Evolutionary conservation across 2,888 invertebrate genomes (phyloP), one percentile per base, ranked within the genome.

Genomic region (Unio pictorum): DNA sequence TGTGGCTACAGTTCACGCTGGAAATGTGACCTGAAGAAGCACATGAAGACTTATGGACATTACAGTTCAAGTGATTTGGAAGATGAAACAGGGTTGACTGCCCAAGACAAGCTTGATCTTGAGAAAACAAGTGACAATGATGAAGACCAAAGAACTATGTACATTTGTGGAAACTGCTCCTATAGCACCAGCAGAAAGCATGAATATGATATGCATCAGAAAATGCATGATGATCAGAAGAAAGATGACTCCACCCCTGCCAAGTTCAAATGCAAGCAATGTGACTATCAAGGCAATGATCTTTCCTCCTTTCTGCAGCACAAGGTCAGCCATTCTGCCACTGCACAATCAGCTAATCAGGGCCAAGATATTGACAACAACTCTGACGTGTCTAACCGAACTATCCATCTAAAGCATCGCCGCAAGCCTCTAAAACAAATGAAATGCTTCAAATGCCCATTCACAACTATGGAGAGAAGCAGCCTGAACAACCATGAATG

Each of bases 21-120:
- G 89, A 89, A 88, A 68, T 88, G 88, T 75, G 89, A 89, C 73
- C 74, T 89, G 58, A 89, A 89, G 78, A 89, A 89, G 68, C 89
- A 89, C 73, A 82, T 86, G 71, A 81, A 81, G 64, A 85, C 86
- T 17, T 88, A 88, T 74, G 82, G 84, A 64, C 89, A 89, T 68
- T 80, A 73, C 66, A 73, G 68, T 57, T 65, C 58, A 55, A 45
- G 45, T 45, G 45, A 45, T 45, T 15, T 45, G 15, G 11, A 15
- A 11, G n/a, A 23, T 54, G 26, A 34, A 18, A 30, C 23, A 45
- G 17, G 1, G 3, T n/a, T 57, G 56, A 6, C 45, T 45, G 45
- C 15, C 54, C 60, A 58, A 55, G 70, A 74, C 54, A 67, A 74
- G 17, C 66, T 58, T 23, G 72, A 74, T 18, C 63, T 67, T 30